Conservation (phyloP, 2,113 vertebrate genomes). For the Phycodurus eques region DNA sequence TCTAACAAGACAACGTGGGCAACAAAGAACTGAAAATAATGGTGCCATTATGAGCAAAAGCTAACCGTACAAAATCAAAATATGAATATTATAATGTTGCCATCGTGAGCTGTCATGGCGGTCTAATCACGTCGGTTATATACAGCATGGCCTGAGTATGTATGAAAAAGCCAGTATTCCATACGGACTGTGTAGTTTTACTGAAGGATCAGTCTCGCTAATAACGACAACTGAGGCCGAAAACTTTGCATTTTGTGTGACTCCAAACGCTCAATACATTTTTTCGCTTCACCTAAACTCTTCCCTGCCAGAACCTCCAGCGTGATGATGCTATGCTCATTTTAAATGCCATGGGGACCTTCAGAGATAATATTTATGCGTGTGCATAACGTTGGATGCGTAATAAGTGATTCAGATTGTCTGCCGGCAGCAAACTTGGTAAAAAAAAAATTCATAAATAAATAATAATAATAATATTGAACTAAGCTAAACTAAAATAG, state of each 20-base stretch:
- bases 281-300: slow-evolving; percentile 9
- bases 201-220: slow-evolving; percentile 17
- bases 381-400: slow-evolving; percentile 41
- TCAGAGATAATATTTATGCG: slow-evolving; percentile 10
- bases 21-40: slow-evolving; percentile 15
- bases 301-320: neutral
- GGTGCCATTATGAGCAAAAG: neutral
- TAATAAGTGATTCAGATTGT: slow-evolving; percentile 47
- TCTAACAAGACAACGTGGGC: neutral
- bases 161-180: slow-evolving; percentile 1
- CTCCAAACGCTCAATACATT: no score
- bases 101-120: neutral
- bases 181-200: neutral
- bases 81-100: neutral
- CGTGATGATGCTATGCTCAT: slow-evolving; percentile 8
- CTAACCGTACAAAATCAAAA: neutral
- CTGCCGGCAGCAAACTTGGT: slow-evolving; percentile 26
- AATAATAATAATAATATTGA: slow-evolving; percentile 8
- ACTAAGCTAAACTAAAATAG: slow-evolving; percentile 11
- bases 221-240: neutral
- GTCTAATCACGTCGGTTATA: slow-evolving; percentile 22
- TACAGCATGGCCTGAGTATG: slow-evolving; percentile 8
- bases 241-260: neutral
- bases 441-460: neutral
- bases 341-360: slow-evolving; percentile 14